Conservation (phyloP, 2,113 vertebrate species). For the Sander lucioperca region DNA sequence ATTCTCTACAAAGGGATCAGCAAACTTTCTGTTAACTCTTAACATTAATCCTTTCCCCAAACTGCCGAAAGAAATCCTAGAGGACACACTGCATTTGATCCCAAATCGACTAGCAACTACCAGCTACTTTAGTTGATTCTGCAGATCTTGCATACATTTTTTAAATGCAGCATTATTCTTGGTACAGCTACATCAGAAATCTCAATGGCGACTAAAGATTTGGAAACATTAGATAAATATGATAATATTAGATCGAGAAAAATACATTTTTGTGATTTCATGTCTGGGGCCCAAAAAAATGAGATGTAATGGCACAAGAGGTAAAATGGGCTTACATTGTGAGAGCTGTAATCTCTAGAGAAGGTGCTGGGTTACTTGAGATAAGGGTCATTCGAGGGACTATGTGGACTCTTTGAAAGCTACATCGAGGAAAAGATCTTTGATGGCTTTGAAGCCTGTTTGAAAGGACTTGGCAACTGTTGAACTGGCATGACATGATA, state of each 20-base stretch:
- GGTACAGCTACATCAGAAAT: neutral
- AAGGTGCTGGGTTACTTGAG: conserved; percentile 47
- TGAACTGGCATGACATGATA: conserved; percentile 43
- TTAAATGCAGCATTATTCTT: neutral
- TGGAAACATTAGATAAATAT: neutral
- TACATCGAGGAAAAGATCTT: conserved; percentile 43
- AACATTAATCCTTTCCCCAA: too few species aligned
- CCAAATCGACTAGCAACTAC: neutral
- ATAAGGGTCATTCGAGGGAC: conserved; percentile 50
- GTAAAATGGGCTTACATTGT: conserved; percentile 30
- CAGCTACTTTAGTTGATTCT: neutral
- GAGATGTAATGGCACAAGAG: conserved; percentile 26
- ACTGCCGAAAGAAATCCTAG: too few species aligned
- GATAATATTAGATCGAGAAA: neutral
- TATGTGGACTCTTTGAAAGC: conserved; percentile 45
- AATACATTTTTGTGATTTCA: neutral
- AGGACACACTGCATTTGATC: too few species aligned
- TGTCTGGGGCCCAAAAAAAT: conserved; percentile 11
- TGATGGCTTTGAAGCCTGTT: conserved; percentile 46
- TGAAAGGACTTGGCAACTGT: conserved; percentile 43
- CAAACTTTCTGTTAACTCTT: too few species aligned
- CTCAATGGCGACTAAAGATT: neutral
- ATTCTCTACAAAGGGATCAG: neutral
- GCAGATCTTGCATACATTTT: neutral
- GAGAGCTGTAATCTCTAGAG: conserved; percentile 50